A percentile compares a stretch with the other conserved stretches of the same genome.
Evolutionary conservation across 2,797 vertebrate genomes (phyloP).

Genomic region (Sus cebifrons): DNA sequence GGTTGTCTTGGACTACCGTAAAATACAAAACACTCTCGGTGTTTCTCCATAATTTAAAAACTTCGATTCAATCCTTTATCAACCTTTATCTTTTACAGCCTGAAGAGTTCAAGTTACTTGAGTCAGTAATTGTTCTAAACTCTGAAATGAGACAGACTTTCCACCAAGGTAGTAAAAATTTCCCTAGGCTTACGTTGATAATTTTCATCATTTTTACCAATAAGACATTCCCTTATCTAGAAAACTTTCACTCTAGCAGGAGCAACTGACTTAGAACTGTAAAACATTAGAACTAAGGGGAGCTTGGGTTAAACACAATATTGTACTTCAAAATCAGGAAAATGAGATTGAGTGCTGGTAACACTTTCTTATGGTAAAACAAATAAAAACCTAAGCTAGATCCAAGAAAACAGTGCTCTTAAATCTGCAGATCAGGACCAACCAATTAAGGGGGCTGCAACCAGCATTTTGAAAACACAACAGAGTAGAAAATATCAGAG

Average conservation of each 20-base stretch:
- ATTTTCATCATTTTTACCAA: constrained; percentile 68
- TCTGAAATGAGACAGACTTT: constrained; percentile 37
- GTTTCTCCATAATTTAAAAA: constrained; percentile 68
- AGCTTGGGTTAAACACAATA: constrained; percentile 32
- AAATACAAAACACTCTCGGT: constrained; percentile 17
- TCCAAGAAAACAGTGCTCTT: constrained; percentile 37
- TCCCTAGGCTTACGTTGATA: not conserved
- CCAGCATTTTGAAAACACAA: constrained; percentile 22
- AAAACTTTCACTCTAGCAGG: constrained; percentile 25
- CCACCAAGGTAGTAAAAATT: not conserved
- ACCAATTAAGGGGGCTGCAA: not conserved
- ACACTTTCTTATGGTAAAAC: constrained; percentile 12
- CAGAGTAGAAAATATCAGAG: constrained; percentile 25
- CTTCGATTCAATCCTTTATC: constrained; percentile 8
- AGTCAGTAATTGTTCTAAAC: constrained; percentile 31
- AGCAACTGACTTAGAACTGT: constrained; percentile 49
- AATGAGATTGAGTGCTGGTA: not conserved
- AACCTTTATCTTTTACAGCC: constrained; percentile 51
- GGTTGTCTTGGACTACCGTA: constrained; percentile 6
- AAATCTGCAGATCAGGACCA: constrained; percentile 18
- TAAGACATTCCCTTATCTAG: constrained; percentile 63
- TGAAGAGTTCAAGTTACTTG: constrained; percentile 49
- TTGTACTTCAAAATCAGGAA: constrained; percentile 68
- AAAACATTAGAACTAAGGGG: constrained; percentile 44
- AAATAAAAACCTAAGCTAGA: constrained; percentile 43